Percentiles rank a stretch among this genome's conserved stretches.
Conservation (phyloP, 37 sponge, comb jelly and placozoan species). For the Ephydatia muelleri region DNA sequence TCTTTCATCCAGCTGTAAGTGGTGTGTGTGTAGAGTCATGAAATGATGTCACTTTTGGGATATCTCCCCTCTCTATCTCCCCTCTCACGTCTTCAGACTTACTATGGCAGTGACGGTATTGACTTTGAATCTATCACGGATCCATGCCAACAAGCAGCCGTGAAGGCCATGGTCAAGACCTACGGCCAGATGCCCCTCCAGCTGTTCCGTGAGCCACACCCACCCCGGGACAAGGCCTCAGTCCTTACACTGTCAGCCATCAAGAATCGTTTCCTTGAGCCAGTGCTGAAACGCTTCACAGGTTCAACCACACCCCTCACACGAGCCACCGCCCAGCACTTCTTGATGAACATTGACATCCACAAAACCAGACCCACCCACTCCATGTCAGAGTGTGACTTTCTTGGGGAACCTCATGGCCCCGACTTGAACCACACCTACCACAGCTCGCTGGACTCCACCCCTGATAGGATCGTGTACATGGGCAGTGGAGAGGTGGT, state of each 20-base stretch:
- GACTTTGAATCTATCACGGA: slow-evolving; percentile 77
- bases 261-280: slow-evolving; percentile 48
- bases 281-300: slow-evolving; percentile 37
- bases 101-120: slow-evolving; percentile 77
- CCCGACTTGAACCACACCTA: slow-evolving; percentile 31
- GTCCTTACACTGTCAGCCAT: slow-evolving; percentile 39
- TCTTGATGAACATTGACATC: slow-evolving; percentile 41
- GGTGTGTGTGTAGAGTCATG: slow-evolving; percentile 32
- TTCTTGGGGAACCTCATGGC: slow-evolving; percentile 35
- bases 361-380: slow-evolving; percentile 18
- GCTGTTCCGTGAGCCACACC: slow-evolving; percentile 90
- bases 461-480: slow-evolving; percentile 49
- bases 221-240: slow-evolving; percentile 58
- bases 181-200: slow-evolving; percentile 96
- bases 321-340: slow-evolving; percentile 15
- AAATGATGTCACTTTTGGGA: no score
- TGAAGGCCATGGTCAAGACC: slow-evolving; percentile 86
- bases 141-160: slow-evolving; percentile 67
- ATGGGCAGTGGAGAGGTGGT: slow-evolving; percentile 63
- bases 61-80: not conserved
- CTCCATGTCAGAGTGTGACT: slow-evolving; percentile 53
- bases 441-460: not conserved
- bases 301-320: slow-evolving; percentile 1
- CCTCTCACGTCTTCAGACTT: slow-evolving; percentile 55
- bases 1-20: slow-evolving; percentile 96